Evolutionary conservation across 30 jellyfish, hydroid and myxozoan species (phyloP).

Genomic region (Aurelia aurita): DNA sequence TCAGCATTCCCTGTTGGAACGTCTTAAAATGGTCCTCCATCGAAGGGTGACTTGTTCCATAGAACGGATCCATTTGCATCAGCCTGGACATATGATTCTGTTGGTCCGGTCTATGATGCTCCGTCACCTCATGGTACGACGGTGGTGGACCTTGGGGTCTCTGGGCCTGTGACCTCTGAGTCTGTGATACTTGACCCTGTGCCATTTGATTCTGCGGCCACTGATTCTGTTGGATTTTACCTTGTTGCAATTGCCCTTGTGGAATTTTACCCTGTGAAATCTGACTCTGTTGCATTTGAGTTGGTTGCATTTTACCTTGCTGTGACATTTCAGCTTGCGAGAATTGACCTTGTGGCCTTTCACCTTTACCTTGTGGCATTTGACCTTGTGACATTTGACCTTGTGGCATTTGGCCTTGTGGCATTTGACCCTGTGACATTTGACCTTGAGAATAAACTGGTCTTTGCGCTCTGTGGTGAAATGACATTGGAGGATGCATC

Average conservation of each 20-base stretch:
- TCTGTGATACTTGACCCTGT: not conserved
- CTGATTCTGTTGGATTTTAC: not conserved
- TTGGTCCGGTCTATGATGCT: slow-evolving; percentile 5
- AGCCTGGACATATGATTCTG: not conserved
- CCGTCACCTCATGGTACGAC: not conserved
- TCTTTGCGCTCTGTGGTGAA: too few species aligned
- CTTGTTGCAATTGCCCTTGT: not conserved
- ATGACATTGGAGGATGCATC: too few species aligned
- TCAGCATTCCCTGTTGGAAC: slow-evolving; percentile 50
- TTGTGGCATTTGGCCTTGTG: too few species aligned
- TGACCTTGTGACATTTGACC: too few species aligned
- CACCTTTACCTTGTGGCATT: too few species aligned
- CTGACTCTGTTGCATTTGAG: not conserved
- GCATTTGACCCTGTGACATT: too few species aligned
- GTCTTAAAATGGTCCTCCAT: slow-evolving; percentile 9
- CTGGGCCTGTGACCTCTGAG: slow-evolving; percentile 24
- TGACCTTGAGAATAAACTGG: too few species aligned
- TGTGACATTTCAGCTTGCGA: too few species aligned
- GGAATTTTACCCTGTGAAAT: slow-evolving; percentile 7
- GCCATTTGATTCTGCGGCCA: slow-evolving; percentile 13
- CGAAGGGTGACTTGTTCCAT: not conserved
- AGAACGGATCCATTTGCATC: not conserved
- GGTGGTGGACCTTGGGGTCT: slow-evolving; percentile 22
- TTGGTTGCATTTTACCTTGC: not conserved
- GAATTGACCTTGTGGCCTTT: too few species aligned